Conservation (phyloP, 1,140 invertebrate genomes). For the Papilio helenus region DNA sequence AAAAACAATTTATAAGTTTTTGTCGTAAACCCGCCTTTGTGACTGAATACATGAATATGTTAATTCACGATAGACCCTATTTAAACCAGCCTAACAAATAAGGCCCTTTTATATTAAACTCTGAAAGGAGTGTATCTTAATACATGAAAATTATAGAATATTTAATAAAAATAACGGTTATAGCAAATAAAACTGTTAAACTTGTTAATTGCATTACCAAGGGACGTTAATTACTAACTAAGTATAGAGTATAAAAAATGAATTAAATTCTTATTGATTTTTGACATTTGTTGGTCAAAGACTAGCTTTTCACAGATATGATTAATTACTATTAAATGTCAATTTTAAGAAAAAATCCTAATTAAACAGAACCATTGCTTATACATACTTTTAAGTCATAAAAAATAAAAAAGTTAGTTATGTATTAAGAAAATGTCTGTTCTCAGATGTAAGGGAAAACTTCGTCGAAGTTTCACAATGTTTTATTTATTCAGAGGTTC, state of each 20-base stretch:
- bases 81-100: slow-evolving; percentile 26
- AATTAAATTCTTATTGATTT: not conserved
- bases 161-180: not conserved
- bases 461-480: not conserved
- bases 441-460: not conserved
- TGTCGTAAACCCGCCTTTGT: slow-evolving; percentile 23
- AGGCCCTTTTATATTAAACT: slow-evolving; percentile 27
- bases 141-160: not conserved
- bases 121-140: not conserved
- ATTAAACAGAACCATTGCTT: not conserved
- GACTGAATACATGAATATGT: slow-evolving; percentile 32
- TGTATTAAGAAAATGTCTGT: not conserved
- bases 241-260: no score
- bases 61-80: slow-evolving; percentile 12
- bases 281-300: not conserved
- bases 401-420: not conserved
- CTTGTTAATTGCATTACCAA: no score
- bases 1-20: slow-evolving; percentile 37
- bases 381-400: not conserved
- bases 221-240: no score
- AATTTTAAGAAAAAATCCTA: not conserved
- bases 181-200: no score
- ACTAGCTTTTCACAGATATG: not conserved
- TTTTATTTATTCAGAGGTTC: slow-evolving; percentile 6
- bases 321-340: not conserved